These are phyloP conservation scores for Drosophila fulvimacula DNA, from an alignment of 2,888 invertebrate genomes.

Conservation along the genomic window DNA sequence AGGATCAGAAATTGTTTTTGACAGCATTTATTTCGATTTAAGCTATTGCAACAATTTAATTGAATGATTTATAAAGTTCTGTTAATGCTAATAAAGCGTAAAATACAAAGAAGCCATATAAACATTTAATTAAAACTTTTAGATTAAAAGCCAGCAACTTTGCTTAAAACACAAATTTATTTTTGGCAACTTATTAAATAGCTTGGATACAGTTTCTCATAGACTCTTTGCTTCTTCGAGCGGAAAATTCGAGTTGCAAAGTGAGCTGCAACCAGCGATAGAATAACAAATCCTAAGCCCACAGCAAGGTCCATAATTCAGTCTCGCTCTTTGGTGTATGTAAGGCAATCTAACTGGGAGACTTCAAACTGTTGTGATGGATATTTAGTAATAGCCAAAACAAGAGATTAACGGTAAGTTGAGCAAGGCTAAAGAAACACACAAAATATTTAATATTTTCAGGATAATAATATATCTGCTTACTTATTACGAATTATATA, in stretches of 20 bases:
- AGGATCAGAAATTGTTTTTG: neutral
- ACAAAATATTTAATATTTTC: neutral
- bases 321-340: conserved; percentile 8
- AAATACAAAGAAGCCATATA: conserved; percentile 15
- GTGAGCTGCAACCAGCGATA: conserved; percentile 9
- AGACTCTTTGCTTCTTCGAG: conserved; percentile 12
- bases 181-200: conserved; percentile 15
- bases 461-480: neutral
- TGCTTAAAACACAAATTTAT: conserved; percentile 9
- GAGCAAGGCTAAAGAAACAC: neutral
- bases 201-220: conserved; percentile 8
- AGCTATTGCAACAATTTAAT: conserved; percentile 1
- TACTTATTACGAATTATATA: neutral
- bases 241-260: conserved; percentile 16
- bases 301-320: conserved; percentile 33
- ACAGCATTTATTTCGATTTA: neutral
- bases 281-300: conserved; percentile 11
- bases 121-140: conserved; percentile 57
- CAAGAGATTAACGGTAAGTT: conserved; percentile 11
- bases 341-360: conserved; percentile 20
- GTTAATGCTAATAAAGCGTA: conserved; percentile 32
- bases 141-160: conserved; percentile 27
- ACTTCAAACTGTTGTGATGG: conserved; percentile 47
- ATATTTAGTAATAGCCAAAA: conserved; percentile 36
- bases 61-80: conserved; percentile 7